Evolutionary conservation across 2,888 invertebrate species (phyloP).

Genomic region (Chloromyia formosa): DNA sequence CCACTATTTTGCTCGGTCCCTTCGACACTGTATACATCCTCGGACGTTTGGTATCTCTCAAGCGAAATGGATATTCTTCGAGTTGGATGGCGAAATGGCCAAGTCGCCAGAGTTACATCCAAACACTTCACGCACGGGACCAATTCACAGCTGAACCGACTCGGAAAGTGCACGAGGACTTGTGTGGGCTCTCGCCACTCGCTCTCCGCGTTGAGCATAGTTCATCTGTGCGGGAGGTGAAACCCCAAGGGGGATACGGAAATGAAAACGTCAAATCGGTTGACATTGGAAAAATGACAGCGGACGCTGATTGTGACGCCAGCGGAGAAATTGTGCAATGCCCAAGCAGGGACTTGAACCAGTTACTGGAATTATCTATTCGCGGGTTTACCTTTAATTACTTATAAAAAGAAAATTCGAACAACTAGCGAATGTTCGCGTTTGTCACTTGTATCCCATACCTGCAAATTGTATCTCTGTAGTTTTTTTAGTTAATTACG

Average conservation of each 20-base stretch:
- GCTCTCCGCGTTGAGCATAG: background rate
- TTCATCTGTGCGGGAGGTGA: background rate
- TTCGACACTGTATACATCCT: constrained; percentile 87
- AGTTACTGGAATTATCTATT: too few relatives aligned
- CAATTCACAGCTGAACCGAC: background rate
- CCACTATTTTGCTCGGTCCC: constrained; percentile 87
- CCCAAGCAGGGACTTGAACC: too few relatives aligned
- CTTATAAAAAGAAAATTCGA: too few relatives aligned
- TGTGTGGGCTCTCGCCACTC: background rate
- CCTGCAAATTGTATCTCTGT: too few relatives aligned
- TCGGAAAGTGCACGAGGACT: background rate
- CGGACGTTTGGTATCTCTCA: background rate
- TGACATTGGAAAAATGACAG: background rate
- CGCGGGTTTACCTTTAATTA: too few relatives aligned
- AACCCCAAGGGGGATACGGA: background rate
- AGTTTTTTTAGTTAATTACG: too few relatives aligned
- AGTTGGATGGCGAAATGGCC: background rate
- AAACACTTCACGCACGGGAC: background rate
- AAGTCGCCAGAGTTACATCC: background rate
- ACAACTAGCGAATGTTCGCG: too few relatives aligned
- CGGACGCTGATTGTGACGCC: background rate
- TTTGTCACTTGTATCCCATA: too few relatives aligned
- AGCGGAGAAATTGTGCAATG: too few relatives aligned
- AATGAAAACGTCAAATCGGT: background rate
- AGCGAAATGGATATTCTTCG: background rate